Evolutionary conservation across 2,888 invertebrate genomes (phyloP).

Genomic region (Caenorhabditis imperialis): DNA sequence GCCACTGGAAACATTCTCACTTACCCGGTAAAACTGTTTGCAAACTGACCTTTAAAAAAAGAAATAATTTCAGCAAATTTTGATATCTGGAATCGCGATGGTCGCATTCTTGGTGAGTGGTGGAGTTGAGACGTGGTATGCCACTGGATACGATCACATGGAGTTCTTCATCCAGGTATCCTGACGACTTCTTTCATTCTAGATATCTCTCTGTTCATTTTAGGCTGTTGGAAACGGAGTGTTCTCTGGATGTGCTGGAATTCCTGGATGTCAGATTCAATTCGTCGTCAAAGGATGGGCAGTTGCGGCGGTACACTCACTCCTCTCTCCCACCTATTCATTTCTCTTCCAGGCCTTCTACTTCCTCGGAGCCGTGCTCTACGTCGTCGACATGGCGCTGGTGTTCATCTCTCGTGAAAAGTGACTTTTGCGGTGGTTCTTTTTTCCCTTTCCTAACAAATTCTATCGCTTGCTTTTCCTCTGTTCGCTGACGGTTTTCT

Average conservation of each 20-base stretch:
- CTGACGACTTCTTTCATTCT: not conserved
- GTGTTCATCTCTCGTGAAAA: constrained; percentile 72
- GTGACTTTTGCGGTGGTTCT: constrained; percentile 51
- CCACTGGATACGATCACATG: constrained; percentile 77
- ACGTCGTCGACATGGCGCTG: constrained; percentile 71
- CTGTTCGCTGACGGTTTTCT: constrained; percentile 1
- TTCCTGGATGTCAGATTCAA: constrained; percentile 77
- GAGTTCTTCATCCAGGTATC: constrained; percentile 73
- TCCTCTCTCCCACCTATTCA: not conserved
- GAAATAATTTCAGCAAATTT: constrained; percentile 70
- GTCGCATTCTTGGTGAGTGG: constrained; percentile 76
- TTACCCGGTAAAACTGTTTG: constrained; percentile 59
- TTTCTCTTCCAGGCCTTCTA: constrained; percentile 70
- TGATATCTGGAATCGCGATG: constrained; percentile 67
- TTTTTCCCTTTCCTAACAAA: not conserved
- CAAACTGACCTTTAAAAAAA: not conserved
- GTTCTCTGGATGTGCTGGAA: constrained; percentile 74
- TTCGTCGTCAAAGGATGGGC: constrained; percentile 78
- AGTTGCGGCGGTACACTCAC: constrained; percentile 75
- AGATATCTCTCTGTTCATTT: constrained; percentile 7
- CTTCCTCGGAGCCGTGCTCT: constrained; percentile 74
- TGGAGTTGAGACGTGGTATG: constrained; percentile 76
- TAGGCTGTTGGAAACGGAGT: constrained; percentile 66
- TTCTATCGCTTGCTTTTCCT: constrained; percentile 1
- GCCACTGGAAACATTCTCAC: constrained; percentile 66